Evolutionary conservation across 1,140 invertebrate genomes (phyloP), one percentile per base, ranked within the genome.

Genomic region (Drosophila orosa): DNA sequence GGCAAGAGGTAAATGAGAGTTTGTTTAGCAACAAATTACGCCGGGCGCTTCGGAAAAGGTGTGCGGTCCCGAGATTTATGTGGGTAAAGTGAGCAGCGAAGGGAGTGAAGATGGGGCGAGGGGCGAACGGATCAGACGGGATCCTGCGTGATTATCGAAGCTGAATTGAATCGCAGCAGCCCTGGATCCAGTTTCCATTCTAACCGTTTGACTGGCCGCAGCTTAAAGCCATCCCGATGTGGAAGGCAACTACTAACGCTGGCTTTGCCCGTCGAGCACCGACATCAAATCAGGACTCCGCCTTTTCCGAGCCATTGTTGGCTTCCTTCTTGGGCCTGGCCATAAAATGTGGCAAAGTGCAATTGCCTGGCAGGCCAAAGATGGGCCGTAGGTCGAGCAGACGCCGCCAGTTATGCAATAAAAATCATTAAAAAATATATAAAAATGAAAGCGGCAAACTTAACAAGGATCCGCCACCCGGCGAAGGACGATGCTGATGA

Each of bases 341-440:
- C 74, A 87, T 87, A 87, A 87, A 89, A 89, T 89, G 85, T 90
- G 84, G 84, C 80, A 89, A 89, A 89, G 73, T 89, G 84, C 84
- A 89, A 89, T 84, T 89, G 85, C 78, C 78, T 57, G 59, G 27
- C 44, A 27, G 44, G 42, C 55, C 47, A 44, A 48, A 24, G 37
- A 54, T 39, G 48, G 24, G 40, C 40, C 35, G n/a, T 47, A 48
- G 52, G 17, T 54, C 39, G 40, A 39, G 52, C 48, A 52, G 68
- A 58, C 76, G 63, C 65, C 85, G 73, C 54, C 76, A 66, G 84
- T 84, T 84, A 87, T 84, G 84, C 73, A 87, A 89, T 89, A 89
- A 89, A 89, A 89, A 90, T 89, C 84, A 90, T 89, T 89, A 89
- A 89, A 86, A 86, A 89, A 89, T 89, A 89, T 80, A 90, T 80